Evolutionary conservation across 1,140 invertebrate genomes (phyloP).

Genomic region (Diabrotica virgifera): DNA sequence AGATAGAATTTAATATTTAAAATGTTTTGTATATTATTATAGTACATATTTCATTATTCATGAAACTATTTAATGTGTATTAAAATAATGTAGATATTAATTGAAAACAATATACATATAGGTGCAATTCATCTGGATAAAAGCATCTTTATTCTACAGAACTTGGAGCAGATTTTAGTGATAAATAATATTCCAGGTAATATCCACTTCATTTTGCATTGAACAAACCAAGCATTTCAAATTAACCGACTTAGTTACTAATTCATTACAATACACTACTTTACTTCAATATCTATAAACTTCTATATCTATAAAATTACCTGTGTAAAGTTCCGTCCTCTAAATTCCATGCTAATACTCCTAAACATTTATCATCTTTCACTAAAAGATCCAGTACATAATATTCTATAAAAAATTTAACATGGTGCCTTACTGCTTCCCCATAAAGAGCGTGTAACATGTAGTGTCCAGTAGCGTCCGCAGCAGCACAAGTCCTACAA

Average conservation of each 20-base stretch:
- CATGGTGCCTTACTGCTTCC: slow-evolving; percentile 71
- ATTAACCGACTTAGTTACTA: background rate
- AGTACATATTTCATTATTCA: too few species aligned
- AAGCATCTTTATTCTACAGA: too few species aligned
- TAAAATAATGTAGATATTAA: too few species aligned
- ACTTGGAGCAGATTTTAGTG: too few species aligned
- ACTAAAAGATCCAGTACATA: slow-evolving; percentile 81
- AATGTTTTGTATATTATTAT: too few species aligned
- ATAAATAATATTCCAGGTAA: too few species aligned
- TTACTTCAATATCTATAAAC: background rate
- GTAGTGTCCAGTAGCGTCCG: slow-evolving; percentile 69
- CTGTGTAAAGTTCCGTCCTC: slow-evolving; percentile 82
- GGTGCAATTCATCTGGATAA: too few species aligned
- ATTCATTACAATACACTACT: background rate
- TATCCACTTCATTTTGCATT: too few species aligned
- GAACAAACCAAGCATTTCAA: background rate
- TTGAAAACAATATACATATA: too few species aligned
- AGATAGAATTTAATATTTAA: too few species aligned
- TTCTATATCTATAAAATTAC: slow-evolving; percentile 48
- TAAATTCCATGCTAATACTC: slow-evolving; percentile 71
- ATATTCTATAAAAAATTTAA: slow-evolving; percentile 82
- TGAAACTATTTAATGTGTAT: too few species aligned
- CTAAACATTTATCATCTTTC: slow-evolving; percentile 66
- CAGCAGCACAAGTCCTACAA: slow-evolving; percentile 43
- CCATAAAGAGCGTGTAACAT: slow-evolving; percentile 82